phyloP scores from a whole-genome alignment of 2,888 invertebrate genomes.

The Agriopis aurantiaria region DNA sequence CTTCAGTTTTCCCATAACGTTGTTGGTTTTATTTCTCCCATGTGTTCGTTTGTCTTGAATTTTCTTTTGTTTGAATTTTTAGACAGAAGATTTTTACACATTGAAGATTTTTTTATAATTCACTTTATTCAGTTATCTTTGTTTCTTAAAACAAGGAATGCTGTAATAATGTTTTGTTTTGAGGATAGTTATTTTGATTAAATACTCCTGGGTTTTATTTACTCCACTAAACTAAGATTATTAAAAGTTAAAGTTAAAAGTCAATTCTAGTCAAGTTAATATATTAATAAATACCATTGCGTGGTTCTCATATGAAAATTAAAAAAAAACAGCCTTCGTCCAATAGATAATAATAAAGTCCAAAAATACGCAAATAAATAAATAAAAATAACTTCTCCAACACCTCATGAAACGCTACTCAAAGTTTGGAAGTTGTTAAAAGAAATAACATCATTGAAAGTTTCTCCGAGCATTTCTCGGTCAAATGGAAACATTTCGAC shows the following conservation, averaged over 20 bases:
- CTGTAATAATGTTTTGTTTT: background rate
- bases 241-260: no score
- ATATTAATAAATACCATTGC: no score
- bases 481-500: conserved; percentile 23
- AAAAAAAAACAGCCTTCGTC: no score
- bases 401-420: conserved; percentile 37
- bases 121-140: conserved; percentile 5
- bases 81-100: background rate
- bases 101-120: conserved; percentile 3
- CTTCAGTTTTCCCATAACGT: conserved; percentile 19
- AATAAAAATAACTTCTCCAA: conserved; percentile 33
- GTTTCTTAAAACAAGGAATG: conserved; percentile 2
- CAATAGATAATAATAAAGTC: no score
- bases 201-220: no score
- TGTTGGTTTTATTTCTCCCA: conserved; percentile 23
- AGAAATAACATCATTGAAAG: conserved; percentile 17
- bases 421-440: conserved; percentile 32
- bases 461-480: conserved; percentile 8
- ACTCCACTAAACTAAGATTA: no score
- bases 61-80: conserved; percentile 12
- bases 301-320: no score
- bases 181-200: background rate
- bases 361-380: background rate
- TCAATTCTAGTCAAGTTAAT: no score
- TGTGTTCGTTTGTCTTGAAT: conserved; percentile 21